Conservation (phyloP, 2,888 invertebrate species). For the Pocota personata region DNA sequence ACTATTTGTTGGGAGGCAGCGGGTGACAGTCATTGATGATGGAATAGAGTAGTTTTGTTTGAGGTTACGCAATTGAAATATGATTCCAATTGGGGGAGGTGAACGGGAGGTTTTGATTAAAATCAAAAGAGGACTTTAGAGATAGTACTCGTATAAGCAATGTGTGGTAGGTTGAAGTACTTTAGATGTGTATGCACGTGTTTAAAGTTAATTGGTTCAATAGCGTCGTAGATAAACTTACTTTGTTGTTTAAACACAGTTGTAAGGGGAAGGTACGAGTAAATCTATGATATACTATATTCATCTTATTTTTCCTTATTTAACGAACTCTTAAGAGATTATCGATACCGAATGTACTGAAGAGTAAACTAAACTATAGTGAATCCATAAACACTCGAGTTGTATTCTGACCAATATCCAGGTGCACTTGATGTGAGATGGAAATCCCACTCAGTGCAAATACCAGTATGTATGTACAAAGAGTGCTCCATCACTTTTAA, state of each 20-base stretch:
- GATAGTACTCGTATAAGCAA: not conserved
- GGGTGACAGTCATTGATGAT: constrained; percentile 25
- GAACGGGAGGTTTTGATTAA: not conserved
- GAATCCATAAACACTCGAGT: no score
- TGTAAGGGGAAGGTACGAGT: not conserved
- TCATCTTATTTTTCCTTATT: not conserved
- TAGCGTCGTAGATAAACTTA: not conserved
- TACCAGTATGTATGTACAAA: no score
- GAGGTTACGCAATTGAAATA: constrained; percentile 27
- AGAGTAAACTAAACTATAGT: no score
- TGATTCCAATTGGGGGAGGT: not conserved
- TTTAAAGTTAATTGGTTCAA: not conserved
- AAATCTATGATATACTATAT: not conserved
- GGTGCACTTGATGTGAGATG: no score
- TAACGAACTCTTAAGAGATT: not conserved
- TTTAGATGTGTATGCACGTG: not conserved
- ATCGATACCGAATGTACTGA: no score
- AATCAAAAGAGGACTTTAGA: not conserved
- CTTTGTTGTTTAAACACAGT: not conserved
- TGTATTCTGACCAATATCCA: no score
- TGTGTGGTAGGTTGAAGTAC: not conserved
- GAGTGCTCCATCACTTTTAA: no score
- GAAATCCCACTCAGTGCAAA: no score
- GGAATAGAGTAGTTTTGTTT: not conserved
- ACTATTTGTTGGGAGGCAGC: constrained; percentile 13